These are phyloP conservation scores for Hesperia comma DNA, from an alignment of 2,888 invertebrate species.

Conservation along the genomic window DNA sequence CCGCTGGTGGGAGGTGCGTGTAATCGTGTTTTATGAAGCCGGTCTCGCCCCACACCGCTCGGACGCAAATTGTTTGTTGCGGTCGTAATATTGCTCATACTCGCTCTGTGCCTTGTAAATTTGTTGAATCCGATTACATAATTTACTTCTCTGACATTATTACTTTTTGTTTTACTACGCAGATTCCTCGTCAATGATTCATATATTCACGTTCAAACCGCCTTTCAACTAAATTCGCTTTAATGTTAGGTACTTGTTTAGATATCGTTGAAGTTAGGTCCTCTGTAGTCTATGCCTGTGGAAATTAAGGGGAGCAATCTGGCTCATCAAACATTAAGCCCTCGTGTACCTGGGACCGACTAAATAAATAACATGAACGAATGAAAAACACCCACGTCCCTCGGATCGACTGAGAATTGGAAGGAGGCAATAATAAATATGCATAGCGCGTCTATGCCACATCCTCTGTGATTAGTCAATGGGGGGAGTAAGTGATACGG, in stretches of 20 bases:
- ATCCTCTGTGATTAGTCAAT: slow-evolving; percentile 81
- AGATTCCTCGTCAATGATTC: slow-evolving; percentile 27
- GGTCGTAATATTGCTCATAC: slow-evolving; percentile 65
- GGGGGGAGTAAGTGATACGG: slow-evolving; percentile 68
- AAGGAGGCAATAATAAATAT: slow-evolving; percentile 80
- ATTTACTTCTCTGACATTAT: slow-evolving; percentile 55
- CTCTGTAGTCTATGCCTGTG: slow-evolving; percentile 57
- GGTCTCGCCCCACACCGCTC: slow-evolving; percentile 46
- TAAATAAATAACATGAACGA: slow-evolving; percentile 78
- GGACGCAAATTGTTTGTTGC: slow-evolving; percentile 69
- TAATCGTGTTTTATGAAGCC: slow-evolving; percentile 59
- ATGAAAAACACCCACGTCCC: slow-evolving; percentile 79
- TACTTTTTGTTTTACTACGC: slow-evolving; percentile 45
- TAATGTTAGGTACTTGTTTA: slow-evolving; percentile 42
- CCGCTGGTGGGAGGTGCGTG: slow-evolving; percentile 58
- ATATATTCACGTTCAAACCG: slow-evolving; percentile 29
- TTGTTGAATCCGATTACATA: slow-evolving; percentile 58
- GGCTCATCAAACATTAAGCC: slow-evolving; percentile 80
- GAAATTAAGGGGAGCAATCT: slow-evolving; percentile 76
- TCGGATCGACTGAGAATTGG: slow-evolving; percentile 74
- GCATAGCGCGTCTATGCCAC: slow-evolving; percentile 82
- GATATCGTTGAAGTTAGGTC: slow-evolving; percentile 54
- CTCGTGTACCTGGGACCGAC: slow-evolving; percentile 67
- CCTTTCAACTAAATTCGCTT: slow-evolving; percentile 41
- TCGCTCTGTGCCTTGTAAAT: slow-evolving; percentile 57